These are phyloP conservation scores for Orchesella cincta DNA, from an alignment of 1,140 invertebrate species.

Conservation along the genomic window DNA sequence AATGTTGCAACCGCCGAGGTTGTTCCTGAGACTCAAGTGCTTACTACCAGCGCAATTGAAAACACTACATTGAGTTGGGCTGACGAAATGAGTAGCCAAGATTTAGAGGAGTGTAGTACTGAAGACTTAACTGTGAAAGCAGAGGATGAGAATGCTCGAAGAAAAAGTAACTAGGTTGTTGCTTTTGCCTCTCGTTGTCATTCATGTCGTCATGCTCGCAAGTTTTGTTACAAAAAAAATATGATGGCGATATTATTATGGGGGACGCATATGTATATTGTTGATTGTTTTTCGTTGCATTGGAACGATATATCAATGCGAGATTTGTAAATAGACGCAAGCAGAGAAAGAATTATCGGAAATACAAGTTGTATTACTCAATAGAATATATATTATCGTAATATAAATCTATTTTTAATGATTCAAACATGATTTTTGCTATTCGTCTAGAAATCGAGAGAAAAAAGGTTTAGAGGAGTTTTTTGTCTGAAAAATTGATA, in stretches of 20 bases:
- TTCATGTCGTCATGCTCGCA: no score
- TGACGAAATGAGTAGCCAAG: background rate
- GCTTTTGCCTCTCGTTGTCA: no score
- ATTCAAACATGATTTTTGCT: background rate
- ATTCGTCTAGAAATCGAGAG: background rate
- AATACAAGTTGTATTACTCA: background rate
- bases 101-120: background rate
- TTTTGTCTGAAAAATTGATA: no score
- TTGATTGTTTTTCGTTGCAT: no score
- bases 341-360: background rate
- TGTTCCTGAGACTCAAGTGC: background rate
- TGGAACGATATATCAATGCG: background rate
- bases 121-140: background rate
- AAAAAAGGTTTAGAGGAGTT: no score
- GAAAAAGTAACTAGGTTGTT: background rate
- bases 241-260: background rate
- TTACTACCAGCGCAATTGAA: background rate
- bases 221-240: no score
- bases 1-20: background rate
- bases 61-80: background rate
- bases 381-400: background rate
- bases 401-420: background rate
- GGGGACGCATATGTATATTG: no score
- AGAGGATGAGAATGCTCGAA: background rate
- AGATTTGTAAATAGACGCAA: conserved; percentile 11